Base-by-base conservation (phyloP, 1,140 invertebrate genomes). In the Dendrolimus punctatus region DNA sequence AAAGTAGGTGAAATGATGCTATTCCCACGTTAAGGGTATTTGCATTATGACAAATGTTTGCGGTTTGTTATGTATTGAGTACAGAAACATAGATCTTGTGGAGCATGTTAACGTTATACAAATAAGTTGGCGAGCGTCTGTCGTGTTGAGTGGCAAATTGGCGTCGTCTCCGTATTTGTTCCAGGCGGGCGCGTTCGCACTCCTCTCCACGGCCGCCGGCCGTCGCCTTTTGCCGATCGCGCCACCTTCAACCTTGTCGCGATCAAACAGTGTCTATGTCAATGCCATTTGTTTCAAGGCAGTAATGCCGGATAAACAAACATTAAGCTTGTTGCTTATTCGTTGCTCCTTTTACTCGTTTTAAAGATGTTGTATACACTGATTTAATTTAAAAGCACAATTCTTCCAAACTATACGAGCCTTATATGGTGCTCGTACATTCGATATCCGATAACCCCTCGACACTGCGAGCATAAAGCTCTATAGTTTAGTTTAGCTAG, bases 121-220 rank as follows among this genome's bases (percentile, higher is more conserved):
- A 82, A 80, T 78, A 78, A 72, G 68, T 58, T 73, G 64, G 70
- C 62, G 60, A 71, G 70, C 62, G 68, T 71, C 61, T 71, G 70
- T 73, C 67, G 70, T 63, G 66, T 76, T 73, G 79, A 76, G 73
- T 75, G 73, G 75, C 71, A 82, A 76, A 80, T 76, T 76, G 79
- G 71, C 73, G 68, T 75, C 65, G 68, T 75, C 70, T 76, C 64
- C 62, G 73, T 71, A 80, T 81, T 78, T 74, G 76, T 79, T 76
- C 71, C 73, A 70, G 53, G 66, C 63, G 54, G 57, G 53, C 62
- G 69, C 46, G 45, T 47, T 23, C 53, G 58, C 53, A 46, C 50
- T 60, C 42, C 55, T 40, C 48, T n/a, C 8, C n/a, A 39, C 52
- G 56, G 49, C 61, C 62, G 49, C 23, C 59, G 57, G 58, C 53